Conservation (phyloP, 1,140 invertebrate species). For the Drosophila carrolli region DNA sequence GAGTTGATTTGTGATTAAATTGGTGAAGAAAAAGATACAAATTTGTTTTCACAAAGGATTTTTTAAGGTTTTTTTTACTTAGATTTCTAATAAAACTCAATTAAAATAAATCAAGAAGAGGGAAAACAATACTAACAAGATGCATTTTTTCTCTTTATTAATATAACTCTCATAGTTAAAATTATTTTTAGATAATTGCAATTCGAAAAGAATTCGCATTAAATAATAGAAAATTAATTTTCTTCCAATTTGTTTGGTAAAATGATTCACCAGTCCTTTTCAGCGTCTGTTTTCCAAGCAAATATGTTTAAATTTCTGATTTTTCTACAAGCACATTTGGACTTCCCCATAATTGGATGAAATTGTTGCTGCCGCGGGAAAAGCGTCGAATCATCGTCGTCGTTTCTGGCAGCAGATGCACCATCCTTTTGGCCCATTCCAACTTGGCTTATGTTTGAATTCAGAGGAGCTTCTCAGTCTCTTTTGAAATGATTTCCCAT, state of each 20-base stretch:
- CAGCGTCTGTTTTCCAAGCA: background rate
- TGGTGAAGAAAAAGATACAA: background rate
- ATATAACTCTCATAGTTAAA: too few relatives aligned
- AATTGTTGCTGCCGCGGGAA: constrained; percentile 6
- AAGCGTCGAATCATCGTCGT: constrained; percentile 21
- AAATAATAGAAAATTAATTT: background rate
- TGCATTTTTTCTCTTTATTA: too few relatives aligned
- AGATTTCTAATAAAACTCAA: too few relatives aligned
- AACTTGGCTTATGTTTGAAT: background rate
- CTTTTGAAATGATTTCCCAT: constrained; percentile 46
- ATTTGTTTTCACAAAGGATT: too few relatives aligned
- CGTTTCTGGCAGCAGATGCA: constrained; percentile 15
- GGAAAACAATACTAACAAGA: too few relatives aligned
- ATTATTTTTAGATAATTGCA: background rate
- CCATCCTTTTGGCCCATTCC: background rate
- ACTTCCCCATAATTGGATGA: constrained; percentile 17
- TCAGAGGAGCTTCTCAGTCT: background rate
- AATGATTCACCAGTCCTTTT: background rate
- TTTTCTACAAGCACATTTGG: background rate
- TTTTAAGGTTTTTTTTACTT: too few relatives aligned
- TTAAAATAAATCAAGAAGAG: too few relatives aligned
- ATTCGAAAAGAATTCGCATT: background rate
- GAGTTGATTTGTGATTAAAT: background rate
- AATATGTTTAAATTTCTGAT: constrained; percentile 4
- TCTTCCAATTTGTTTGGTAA: background rate